Evolutionary conservation across 2,888 invertebrate species (phyloP).

Genomic region (Nudaria mundana): DNA sequence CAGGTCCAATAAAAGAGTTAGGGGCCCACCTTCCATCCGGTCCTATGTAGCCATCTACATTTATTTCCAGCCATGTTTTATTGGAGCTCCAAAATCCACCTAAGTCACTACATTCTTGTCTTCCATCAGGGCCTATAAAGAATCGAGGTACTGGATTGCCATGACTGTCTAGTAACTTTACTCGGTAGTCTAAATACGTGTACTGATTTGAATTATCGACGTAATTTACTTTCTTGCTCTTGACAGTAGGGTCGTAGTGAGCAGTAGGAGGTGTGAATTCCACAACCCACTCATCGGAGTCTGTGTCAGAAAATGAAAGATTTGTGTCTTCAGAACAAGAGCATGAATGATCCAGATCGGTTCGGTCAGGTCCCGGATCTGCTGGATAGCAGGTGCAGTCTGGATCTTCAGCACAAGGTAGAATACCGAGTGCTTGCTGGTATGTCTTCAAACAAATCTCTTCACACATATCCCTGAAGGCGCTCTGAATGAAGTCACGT

Average conservation of each 20-base stretch:
- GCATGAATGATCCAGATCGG: conserved; percentile 56
- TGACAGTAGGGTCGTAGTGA: conserved; percentile 52
- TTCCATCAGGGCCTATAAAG: conserved; percentile 70
- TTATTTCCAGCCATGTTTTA: conserved; percentile 67
- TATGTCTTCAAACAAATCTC: conserved; percentile 73
- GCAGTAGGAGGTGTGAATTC: conserved; percentile 75
- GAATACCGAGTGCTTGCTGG: conserved; percentile 66
- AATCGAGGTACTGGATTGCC: conserved; percentile 68
- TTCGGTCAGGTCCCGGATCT: conserved; percentile 44
- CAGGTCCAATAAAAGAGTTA: conserved; percentile 56
- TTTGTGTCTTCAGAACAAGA: conserved; percentile 62
- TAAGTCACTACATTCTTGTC: conserved; percentile 66
- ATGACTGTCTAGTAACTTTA: conserved; percentile 57
- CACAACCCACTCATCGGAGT: conserved; percentile 71
- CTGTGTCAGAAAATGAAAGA: conserved; percentile 58
- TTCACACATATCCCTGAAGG: conserved; percentile 66
- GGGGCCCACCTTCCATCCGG: conserved; percentile 70
- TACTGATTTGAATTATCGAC: conserved; percentile 56
- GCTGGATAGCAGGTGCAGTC: conserved; percentile 61
- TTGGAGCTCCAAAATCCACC: conserved; percentile 70
- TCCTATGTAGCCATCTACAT: conserved; percentile 62
- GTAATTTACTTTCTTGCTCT: conserved; percentile 49
- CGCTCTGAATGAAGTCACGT: conserved; percentile 63
- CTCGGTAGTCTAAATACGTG: conserved; percentile 63
- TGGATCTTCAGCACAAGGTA: conserved; percentile 61